Percentiles rank a stretch among this genome's conserved stretches.
Conservation (phyloP, 2,888 invertebrate genomes). For the Escarpia spicata region DNA sequence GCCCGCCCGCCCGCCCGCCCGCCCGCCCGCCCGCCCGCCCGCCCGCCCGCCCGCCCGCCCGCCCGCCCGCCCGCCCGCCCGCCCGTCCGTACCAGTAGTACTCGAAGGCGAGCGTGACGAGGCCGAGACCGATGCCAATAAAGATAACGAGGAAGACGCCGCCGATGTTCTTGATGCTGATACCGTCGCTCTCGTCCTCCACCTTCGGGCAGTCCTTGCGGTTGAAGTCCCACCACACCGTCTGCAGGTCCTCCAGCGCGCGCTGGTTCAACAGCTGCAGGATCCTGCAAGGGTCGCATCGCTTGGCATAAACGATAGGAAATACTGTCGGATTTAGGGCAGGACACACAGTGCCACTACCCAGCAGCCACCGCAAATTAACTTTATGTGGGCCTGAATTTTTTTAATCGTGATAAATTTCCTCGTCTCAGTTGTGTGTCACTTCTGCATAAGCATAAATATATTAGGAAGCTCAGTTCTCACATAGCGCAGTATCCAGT, state of each 20-base stretch:
- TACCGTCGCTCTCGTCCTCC: conserved; percentile 94
- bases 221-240: conserved; percentile 91
- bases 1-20: conserved; percentile 91
- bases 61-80: conserved; percentile 65
- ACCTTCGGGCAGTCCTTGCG: conserved; percentile 78
- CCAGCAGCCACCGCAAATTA: too few relatives aligned
- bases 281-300: conserved; percentile 73
- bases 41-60: neutral
- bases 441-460: too few relatives aligned
- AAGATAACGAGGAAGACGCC: conserved; percentile 98
- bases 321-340: neutral
- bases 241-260: conserved; percentile 90
- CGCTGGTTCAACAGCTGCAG: conserved; percentile 91
- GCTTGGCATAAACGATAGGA: neutral
- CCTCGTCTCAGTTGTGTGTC: too few relatives aligned
- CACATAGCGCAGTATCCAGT: neutral
- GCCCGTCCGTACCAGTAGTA: conserved; percentile 70
- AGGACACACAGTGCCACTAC: neutral
- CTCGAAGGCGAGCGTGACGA: conserved; percentile 89
- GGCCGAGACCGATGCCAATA: conserved; percentile 91
- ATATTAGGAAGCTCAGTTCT: too few relatives aligned
- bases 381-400: too few relatives aligned
- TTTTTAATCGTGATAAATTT: too few relatives aligned
- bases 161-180: conserved; percentile 95
- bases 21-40: conserved; percentile 88